Percentiles rank a stretch among this genome's conserved stretches.
phyloP scores from a whole-genome alignment of 2,797 vertebrate genomes.

The Xerus rutilus region DNA sequence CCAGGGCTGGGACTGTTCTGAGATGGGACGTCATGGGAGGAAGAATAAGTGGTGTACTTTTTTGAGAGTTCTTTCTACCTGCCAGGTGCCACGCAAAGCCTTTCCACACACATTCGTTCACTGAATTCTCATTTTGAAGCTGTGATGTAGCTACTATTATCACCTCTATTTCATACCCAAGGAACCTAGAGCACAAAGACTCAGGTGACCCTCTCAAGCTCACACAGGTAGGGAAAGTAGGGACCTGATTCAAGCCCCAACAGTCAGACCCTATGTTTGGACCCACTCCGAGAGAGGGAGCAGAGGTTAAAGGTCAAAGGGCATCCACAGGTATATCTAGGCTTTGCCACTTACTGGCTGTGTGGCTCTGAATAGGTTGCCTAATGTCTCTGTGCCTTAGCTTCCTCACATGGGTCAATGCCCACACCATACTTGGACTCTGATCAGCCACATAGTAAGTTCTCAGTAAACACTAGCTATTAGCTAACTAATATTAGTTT shows the following conservation, averaged over 20 bases:
- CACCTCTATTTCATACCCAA: background rate
- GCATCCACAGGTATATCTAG: too few relatives aligned
- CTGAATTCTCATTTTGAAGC: background rate
- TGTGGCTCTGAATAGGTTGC: background rate
- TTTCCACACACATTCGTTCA: background rate
- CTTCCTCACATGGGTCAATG: background rate
- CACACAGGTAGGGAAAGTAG: background rate
- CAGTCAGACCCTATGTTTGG: background rate
- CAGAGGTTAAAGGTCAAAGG: background rate
- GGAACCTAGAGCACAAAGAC: background rate
- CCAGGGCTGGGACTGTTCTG: background rate
- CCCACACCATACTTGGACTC: background rate
- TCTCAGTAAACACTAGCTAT: background rate
- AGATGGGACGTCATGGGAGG: accelerated
- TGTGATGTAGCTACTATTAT: accelerated
- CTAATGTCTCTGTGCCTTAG: background rate
- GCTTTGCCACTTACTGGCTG: background rate
- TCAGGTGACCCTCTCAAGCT: background rate
- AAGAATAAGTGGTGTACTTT: accelerated
- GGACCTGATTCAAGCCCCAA: background rate
- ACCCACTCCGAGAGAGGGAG: background rate
- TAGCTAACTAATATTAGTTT: background rate
- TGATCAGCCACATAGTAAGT: background rate
- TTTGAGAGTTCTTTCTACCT: accelerated
- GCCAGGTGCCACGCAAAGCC: accelerated